Evolutionary conservation across 2,888 invertebrate species (phyloP), one percentile per base, ranked within the genome.

Genomic region (Carpatolechia fugitivella): DNA sequence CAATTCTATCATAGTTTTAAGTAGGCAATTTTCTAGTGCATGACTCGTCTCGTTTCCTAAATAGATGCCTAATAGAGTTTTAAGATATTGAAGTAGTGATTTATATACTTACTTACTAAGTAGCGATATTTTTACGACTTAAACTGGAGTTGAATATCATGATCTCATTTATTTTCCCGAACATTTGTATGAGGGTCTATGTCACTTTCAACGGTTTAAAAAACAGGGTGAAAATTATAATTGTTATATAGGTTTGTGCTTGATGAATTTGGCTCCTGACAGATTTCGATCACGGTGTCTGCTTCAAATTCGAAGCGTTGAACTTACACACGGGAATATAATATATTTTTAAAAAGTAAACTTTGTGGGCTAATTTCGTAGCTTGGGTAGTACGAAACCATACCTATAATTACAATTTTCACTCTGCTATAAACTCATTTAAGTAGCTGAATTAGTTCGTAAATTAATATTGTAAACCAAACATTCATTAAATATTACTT

Each of bases 131-230:
- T 54, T 47, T 38, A 54, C 7, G 24, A 47, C n/a, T 46, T 44
- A 53, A 31, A 18, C 18, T 38, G 55, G 55, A 55, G 50, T 55
- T 20, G 8, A 7, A 33, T 46, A 55, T 56, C 54, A 58, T 56
- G 60, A 60, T 60, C 60, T 60, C 60, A 60, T 55, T 56, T 58
- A 55, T 50, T 56, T 60, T 47, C 29, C 31, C 36, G 24, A 49
- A 24, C 24, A 18, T 20, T 18, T 18, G 20, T 41, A 40, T n/a
- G n/a, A n/a, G n/a, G n/a, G n/a, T n/a, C n/a, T n/a, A n/a, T n/a
- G n/a, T n/a, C n/a, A n/a, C n/a, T n/a, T 16, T 40, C 18, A 18
- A 18, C 11, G 24, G 11, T 44, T 30, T 48, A 47, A 48, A 8
- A 24, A 24, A 40, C 40, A 40, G 40, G 40, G 40, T 40, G 40